These are phyloP conservation scores for Unio pictorum DNA, from an alignment of 2,888 invertebrate species.

Conservation along the genomic window DNA sequence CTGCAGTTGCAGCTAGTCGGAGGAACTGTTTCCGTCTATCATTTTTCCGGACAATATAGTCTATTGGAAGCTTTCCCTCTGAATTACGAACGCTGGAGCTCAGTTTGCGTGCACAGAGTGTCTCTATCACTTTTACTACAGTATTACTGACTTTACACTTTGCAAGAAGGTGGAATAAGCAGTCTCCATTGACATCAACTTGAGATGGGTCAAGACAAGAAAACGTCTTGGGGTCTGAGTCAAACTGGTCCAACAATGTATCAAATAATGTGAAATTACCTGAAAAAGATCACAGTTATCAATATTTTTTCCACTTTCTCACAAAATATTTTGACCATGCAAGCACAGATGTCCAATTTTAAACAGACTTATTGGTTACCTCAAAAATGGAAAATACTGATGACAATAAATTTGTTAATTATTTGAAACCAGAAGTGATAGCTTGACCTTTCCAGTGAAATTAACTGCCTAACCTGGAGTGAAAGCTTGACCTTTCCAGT, in stretches of 20 bases:
- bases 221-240: constrained; percentile 33
- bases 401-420: too few relatives aligned
- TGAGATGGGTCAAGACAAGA: constrained; percentile 38
- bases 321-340: too few relatives aligned
- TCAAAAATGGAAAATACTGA: too few relatives aligned
- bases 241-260: constrained; percentile 37
- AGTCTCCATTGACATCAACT: constrained; percentile 33
- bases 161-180: constrained; percentile 44
- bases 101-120: constrained; percentile 44
- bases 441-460: too few relatives aligned
- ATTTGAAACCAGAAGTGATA: too few relatives aligned
- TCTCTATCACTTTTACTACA: constrained; percentile 42
- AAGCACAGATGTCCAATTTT: too few relatives aligned
- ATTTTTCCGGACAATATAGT: constrained; percentile 42
- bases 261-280: constrained; percentile 41
- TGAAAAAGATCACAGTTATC: constrained; percentile 1
- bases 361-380: not conserved
- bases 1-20: constrained; percentile 11
- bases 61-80: constrained; percentile 46
- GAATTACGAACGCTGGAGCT: constrained; percentile 42
- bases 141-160: constrained; percentile 33
- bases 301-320: too few relatives aligned
- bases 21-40: constrained; percentile 48
- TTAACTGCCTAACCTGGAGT: too few relatives aligned
- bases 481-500: too few relatives aligned